Base-by-base conservation (phyloP, 2,888 invertebrate species). In the Oxyscelio sp. region DNA sequence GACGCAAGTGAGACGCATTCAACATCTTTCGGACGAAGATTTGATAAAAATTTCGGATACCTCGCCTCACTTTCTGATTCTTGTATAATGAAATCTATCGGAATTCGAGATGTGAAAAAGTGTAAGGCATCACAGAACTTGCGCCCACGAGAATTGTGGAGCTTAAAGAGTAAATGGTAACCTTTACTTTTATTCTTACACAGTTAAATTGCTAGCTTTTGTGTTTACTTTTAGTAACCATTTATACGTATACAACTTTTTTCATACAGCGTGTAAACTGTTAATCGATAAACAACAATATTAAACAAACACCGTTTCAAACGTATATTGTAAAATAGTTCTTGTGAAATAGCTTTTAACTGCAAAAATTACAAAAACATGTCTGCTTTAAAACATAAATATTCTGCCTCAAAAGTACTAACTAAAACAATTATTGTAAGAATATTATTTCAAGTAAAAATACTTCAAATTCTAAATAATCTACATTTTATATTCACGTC, bases 61-160 rank as follows among this genome's bases (percentile, higher is more conserved):
- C 74, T 79, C 83, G 83, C 88, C 87, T 87, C 83, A 87, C 88
- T 88, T 88, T 88, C 88, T 88, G 87, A 83, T 75, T 73, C 81
- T 80, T n/a, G 74, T 73, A 73, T 73, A 73, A 73, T 59, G 61
- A 61, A 73, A 73, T 73, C 61, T 59, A 73, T 73, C 52, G 45
- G 38, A 48, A 48, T 59, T 19, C 15, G 11, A 48, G 13, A 71
- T 17, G n/a, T 21, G 27, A 58, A 34, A 11, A 56, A 21, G 43
- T 43, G 17, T 70, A 45, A 54, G 45, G 74, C 73, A 48, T 65
- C 34, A 5, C 34, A 52, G 50, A 52, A 68, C 68, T 77, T 59
- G 59, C 65, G 56, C 58, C 58, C 56, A 48, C 13, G 8, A 56
- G 34, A 65, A 56, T 56, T 34, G 58, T 65, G 65, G 56, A 65